Evolutionary conservation across 2,113 vertebrate genomes (phyloP).

Genomic region (Tricholaema leucomelas): DNA sequence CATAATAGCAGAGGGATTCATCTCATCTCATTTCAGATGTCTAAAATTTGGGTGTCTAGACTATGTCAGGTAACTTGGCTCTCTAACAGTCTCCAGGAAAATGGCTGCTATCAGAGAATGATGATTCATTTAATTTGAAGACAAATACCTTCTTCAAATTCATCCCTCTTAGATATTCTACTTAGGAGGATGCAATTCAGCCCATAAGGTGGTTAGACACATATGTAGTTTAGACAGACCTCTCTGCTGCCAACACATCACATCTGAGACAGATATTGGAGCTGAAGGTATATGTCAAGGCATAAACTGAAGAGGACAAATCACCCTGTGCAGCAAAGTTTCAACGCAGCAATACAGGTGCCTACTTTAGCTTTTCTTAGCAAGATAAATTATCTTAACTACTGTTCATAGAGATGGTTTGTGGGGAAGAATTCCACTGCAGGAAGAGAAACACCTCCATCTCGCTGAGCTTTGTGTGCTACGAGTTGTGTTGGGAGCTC

Average conservation of each 20-base stretch:
- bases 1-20: not conserved
- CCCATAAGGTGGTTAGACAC: not conserved
- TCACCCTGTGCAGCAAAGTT: not conserved
- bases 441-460: not conserved
- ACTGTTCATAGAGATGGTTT: not conserved
- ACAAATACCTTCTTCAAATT: not conserved
- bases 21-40: not conserved
- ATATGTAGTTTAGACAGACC: not conserved
- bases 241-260: not conserved
- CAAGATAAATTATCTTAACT: not conserved
- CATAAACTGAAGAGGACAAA: not conserved
- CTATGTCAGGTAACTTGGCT: not conserved
- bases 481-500: not conserved
- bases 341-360: not conserved
- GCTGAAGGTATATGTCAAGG: not conserved
- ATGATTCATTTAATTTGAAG: slow-evolving; percentile 29
- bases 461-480: not conserved
- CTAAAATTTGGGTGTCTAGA: slow-evolving; percentile 4
- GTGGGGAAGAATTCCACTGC: not conserved
- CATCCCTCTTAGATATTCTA: not conserved
- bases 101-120: slow-evolving; percentile 1
- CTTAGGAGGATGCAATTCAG: not conserved
- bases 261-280: not conserved
- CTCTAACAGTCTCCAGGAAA: not conserved
- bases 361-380: not conserved